Conservation (phyloP, 1,140 invertebrate species). For the Drosophila orosa region DNA sequence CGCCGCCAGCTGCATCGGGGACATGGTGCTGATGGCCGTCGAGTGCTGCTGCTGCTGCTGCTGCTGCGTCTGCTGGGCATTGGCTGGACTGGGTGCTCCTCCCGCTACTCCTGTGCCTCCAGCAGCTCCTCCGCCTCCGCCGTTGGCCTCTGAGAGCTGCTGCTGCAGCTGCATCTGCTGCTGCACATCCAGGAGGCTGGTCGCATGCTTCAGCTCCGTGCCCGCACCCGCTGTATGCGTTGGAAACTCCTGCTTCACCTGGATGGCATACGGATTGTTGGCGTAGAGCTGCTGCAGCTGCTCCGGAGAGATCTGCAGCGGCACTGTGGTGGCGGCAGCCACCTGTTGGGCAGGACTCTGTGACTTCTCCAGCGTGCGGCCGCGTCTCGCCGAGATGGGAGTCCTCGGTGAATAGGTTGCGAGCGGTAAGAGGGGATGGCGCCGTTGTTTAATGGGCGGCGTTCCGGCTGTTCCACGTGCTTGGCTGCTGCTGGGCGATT, state of each 20-base stretch:
- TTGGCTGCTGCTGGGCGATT: constrained; percentile 19
- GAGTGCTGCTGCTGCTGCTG: constrained; percentile 85
- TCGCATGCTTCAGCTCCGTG: constrained; percentile 82
- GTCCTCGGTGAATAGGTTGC: constrained; percentile 17
- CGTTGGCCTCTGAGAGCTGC: constrained; percentile 68
- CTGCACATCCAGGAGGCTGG: constrained; percentile 79
- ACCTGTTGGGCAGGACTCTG: constrained; percentile 84
- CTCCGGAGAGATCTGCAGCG: constrained; percentile 81
- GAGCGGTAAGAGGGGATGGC: constrained; percentile 24
- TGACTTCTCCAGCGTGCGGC: constrained; percentile 80
- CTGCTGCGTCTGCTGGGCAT: constrained; percentile 82
- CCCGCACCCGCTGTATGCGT: constrained; percentile 57
- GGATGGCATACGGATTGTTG: constrained; percentile 84
- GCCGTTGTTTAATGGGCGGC: constrained; percentile 19
- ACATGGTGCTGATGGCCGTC: constrained; percentile 84
- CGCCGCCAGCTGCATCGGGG: constrained; percentile 85
- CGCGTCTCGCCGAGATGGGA: constrained; percentile 7
- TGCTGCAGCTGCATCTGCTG: constrained; percentile 85
- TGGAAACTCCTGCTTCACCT: constrained; percentile 85
- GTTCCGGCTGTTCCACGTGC: constrained; percentile 6
- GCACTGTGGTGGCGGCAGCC: constrained; percentile 74
- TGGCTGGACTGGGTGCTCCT: constrained; percentile 60
- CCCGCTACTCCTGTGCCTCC: constrained; percentile 39
- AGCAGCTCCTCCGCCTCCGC: constrained; percentile 63
- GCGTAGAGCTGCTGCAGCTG: constrained; percentile 83